Evolutionary conservation across 2,888 invertebrate species (phyloP).

Genomic region (Drosophila atripex): DNA sequence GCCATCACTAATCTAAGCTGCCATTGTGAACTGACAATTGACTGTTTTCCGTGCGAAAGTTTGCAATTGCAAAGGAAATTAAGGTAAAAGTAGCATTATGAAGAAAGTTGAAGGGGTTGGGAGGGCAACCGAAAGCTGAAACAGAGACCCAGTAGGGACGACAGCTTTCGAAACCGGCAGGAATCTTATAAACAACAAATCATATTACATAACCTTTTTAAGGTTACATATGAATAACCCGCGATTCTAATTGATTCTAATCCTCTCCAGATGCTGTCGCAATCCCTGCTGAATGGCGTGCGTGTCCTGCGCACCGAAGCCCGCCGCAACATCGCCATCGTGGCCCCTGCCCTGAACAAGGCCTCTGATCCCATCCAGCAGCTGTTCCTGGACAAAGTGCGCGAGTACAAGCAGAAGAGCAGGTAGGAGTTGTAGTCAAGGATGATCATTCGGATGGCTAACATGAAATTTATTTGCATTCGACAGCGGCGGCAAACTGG

Average conservation of each 20-base stretch:
- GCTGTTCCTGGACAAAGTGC: conserved; percentile 95
- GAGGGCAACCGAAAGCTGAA: neutral
- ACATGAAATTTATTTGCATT: neutral
- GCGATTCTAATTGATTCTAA: neutral
- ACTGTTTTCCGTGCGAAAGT: conserved; percentile 48
- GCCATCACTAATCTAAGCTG: conserved; percentile 10
- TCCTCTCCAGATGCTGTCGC: conserved; percentile 86
- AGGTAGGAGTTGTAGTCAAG: conserved; percentile 87
- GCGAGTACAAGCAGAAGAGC: conserved; percentile 94
- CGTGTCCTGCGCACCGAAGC: conserved; percentile 85
- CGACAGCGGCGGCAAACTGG: conserved; percentile 91
- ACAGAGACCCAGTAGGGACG: neutral
- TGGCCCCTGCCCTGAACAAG: conserved; percentile 88
- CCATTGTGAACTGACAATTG: conserved; percentile 34
- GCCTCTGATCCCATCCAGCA: conserved; percentile 96
- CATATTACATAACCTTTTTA: conserved; percentile 80
- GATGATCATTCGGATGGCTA: neutral
- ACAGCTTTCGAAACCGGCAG: neutral
- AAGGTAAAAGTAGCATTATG: conserved; percentile 49
- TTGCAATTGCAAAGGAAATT: conserved; percentile 46
- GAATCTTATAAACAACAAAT: conserved; percentile 19
- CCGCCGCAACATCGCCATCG: conserved; percentile 89
- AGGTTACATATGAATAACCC: conserved; percentile 64
- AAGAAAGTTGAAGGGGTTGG: neutral
- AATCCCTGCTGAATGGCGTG: conserved; percentile 85